phyloP scores from a whole-genome alignment of 2,797 vertebrate species.

The Gymnocypris eckloni region DNA sequence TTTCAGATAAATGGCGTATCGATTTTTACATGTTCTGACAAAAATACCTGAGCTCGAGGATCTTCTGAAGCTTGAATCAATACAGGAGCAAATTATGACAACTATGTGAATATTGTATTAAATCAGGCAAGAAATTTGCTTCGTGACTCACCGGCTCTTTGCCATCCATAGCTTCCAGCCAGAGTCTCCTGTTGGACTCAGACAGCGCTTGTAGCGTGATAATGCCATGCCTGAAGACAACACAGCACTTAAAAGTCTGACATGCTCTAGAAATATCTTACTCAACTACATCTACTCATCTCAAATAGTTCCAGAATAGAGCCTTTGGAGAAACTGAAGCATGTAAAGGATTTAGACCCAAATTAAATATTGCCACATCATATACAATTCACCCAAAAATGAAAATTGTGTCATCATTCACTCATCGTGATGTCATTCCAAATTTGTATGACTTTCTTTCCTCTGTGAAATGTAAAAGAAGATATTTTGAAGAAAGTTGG shows the following conservation, averaged over 20 bases:
- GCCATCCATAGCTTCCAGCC: conserved; percentile 98
- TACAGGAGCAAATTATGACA: neutral
- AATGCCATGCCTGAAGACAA: conserved; percentile 87
- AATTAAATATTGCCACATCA: neutral
- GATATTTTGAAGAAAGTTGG: neutral
- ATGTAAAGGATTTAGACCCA: neutral
- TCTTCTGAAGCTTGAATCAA: neutral
- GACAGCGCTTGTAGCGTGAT: conserved; percentile 94
- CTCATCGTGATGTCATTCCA: neutral
- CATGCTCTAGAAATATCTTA: neutral
- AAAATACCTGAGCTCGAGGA: neutral
- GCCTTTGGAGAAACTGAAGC: neutral
- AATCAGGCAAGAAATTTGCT: neutral
- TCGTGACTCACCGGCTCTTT: conserved; percentile 92
- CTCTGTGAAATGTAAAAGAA: neutral
- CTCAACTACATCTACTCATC: no score
- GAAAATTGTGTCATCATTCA: neutral
- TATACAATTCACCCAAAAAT: neutral
- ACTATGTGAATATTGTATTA: neutral
- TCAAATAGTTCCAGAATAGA: neutral
- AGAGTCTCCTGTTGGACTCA: conserved; percentile 92
- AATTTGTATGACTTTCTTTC: neutral
- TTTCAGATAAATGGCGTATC: neutral
- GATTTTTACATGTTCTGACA: neutral
- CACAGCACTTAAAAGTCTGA: conserved; percentile 13